Evolutionary conservation across 37 sponge, comb jelly and placozoan genomes (phyloP), one percentile per base, ranked within the genome.

Genomic region (Bolinopsis microptera): DNA sequence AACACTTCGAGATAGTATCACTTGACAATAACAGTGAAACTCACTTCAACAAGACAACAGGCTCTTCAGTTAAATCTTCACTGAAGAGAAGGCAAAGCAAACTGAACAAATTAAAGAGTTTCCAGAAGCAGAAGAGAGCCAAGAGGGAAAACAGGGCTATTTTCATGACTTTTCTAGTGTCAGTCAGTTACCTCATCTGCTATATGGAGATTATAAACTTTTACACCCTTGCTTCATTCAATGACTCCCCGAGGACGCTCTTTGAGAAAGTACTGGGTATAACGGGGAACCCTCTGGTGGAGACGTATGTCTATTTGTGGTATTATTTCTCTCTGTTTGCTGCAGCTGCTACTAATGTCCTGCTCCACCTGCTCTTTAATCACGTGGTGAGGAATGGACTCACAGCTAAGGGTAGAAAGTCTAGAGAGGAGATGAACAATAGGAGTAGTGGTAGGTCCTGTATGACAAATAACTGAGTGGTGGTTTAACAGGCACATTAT

Each of bases 201-300:
- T 72, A 72, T 72, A 72, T 72, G 75, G 75, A 72, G 26, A 72
- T 72, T 5, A 72, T 72, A 72, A 72, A 72, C 75, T 72, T 72
- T 72, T 72, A 72, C 75, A 72, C 31, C 26, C 5, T 28, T 3
- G 75, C 75, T n/a, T 30, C 31, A 5, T 72, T 72, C 26, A 28
- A 5, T 8, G 31, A 30, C 5, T 30, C 75, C 5, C 26, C 31
- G 2, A n/a, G 31, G 18, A 30, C 75, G 2, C 26, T 72, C 22
- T n/a, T 72, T n/a, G 75, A 72, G 3, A 72, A 72, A 72, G 61
- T 48, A 13, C 61, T 48, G 5, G 61, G 61, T 13, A 48, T 48
- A 5, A 48, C 5, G 13, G 61, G 61, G 61, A 5, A 48, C 61
- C 13, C 61, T 13, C 5, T 48, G 5, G 31, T 30, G n/a, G 31